Base-by-base conservation (phyloP, 2,888 invertebrate genomes). In the Dasypogon diadema region DNA sequence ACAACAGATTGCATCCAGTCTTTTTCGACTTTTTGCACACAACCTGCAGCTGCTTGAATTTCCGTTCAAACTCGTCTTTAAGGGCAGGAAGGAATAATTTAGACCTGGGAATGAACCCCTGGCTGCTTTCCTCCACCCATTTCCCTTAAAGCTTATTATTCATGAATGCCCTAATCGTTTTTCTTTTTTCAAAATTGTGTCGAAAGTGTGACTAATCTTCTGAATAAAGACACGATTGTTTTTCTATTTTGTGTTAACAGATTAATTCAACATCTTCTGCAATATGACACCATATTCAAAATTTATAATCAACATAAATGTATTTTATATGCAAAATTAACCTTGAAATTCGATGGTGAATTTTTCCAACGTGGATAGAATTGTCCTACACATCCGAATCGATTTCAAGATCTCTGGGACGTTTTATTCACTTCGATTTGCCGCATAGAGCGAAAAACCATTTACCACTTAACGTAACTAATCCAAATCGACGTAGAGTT, bases 41-140 rank as follows among this genome's bases (percentile, higher is more conserved):
- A 65, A 65, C 65, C 48, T 65, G 65, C 65, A 65, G 65, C 65
- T 65, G 65, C 65, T 65, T 24, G 46, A 24, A 46, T 65, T 65
- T 65, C 65, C 65, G 65, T 42, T 48, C 18, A 24, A 65, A 24
- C 46, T 46, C 26, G 22, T 65, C 65, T 2, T 65, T 46, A 26
- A 37, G 4, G 34, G 12, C 48, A 34, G 46, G 65, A 26, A 65
- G 48, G 46, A 65, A 46, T 65, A 65, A 65, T n/a, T 65, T 65
- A 22, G 48, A 65, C 18, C n/a, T n/a, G n/a, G n/a, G n/a, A n/a
- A n/a, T n/a, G n/a, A n/a, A n/a, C n/a, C n/a, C n/a, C n/a, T n/a
- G n/a, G n/a, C n/a, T n/a, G n/a, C n/a, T n/a, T n/a, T n/a, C n/a
- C n/a, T n/a, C n/a, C n/a, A n/a, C n/a, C n/a, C n/a, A n/a, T n/a